A percentile compares a stretch with the other conserved stretches of the same genome.
Evolutionary conservation across 2,113 vertebrate genomes (phyloP).

Genomic region (Amblyopsis rosae): DNA sequence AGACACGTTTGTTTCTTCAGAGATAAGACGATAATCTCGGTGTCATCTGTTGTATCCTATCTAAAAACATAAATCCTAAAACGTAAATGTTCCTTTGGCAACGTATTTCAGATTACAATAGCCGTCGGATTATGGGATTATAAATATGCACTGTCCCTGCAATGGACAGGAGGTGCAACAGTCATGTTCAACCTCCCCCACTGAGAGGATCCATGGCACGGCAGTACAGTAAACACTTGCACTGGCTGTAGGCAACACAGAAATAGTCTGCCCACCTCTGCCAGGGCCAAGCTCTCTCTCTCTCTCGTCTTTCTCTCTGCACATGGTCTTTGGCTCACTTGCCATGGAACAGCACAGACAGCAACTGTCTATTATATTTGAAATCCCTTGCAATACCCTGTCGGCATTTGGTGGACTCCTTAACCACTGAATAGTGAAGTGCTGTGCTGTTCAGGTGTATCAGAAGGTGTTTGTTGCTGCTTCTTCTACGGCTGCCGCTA

Average conservation of each 20-base stretch:
- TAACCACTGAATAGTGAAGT: slow-evolving; percentile 38
- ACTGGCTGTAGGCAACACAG: slow-evolving; percentile 69
- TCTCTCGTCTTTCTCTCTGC: slow-evolving; percentile 56
- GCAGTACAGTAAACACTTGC: slow-evolving; percentile 73
- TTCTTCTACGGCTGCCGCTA: background rate
- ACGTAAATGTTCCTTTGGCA: slow-evolving; percentile 36
- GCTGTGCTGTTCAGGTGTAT: slow-evolving; percentile 44
- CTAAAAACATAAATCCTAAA: slow-evolving; percentile 6
- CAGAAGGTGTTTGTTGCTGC: slow-evolving; percentile 34
- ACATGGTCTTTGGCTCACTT: slow-evolving; percentile 60
- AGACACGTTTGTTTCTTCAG: background rate
- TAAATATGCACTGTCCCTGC: slow-evolving; percentile 60
- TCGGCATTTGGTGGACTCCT: slow-evolving; percentile 61
- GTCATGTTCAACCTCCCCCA: slow-evolving; percentile 71
- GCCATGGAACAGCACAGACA: slow-evolving; percentile 48
- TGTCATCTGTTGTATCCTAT: background rate
- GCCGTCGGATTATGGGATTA: slow-evolving; percentile 63
- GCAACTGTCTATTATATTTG: slow-evolving; percentile 54
- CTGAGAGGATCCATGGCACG: slow-evolving; percentile 67
- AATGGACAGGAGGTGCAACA: slow-evolving; percentile 65
- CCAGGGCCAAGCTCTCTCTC: slow-evolving; percentile 47
- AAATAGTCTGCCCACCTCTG: slow-evolving; percentile 69
- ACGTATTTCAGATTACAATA: slow-evolving; percentile 46
- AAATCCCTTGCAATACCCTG: slow-evolving; percentile 56
- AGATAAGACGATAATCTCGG: background rate